Base-by-base conservation (phyloP, 1,140 invertebrate species). In the Drosophila melanogaster region DNA sequence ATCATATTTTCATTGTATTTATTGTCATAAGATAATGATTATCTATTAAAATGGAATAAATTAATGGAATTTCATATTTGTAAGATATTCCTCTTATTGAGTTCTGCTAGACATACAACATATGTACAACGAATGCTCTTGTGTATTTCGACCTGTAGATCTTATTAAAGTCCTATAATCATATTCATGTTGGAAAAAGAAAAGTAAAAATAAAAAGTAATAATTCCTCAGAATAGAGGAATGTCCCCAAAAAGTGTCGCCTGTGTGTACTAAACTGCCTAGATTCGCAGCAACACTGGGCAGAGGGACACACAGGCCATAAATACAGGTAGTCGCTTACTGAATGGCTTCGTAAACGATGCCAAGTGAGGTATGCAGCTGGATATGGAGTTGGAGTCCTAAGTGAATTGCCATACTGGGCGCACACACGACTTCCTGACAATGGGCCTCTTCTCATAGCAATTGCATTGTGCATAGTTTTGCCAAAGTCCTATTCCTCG, bases 281-380 rank as follows among this genome's bases (percentile, higher is more conserved):
- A 4, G 33, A 51, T 33, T 4, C 10, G 15, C 35, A n/a, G 17
- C 64, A 67, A 2, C 65, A 66, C 35, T 37, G 35, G 17, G 22
- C 56, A 15, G 37, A 43, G 44, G 38, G 35, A 44, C 64, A 3
- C 56, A 19, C 24, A 26, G 65, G 43, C 84, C 83, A 87, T 87
- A 87, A 87, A 87, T 89, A 87, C 83, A 87, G 83, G 79, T 79
- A 85, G 81, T 78, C 75, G 75, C 79, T 76, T 70, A 56, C 75
- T 86, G 81, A 86, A 86, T 79, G 62, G 75, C 70, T 67, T 50
- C 74, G 75, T 86, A 86, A 86, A 86, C 83, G 78, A 81, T 87
- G 83, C 79, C 74, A 87, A 62, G 65, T 61, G 59, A 53, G 72
- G 55, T 41, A 59, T 47, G 43, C 10, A 56, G 14, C 8, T 56